Conservation (phyloP, 2,888 invertebrate genomes). For the Itoplectis maculator region DNA sequence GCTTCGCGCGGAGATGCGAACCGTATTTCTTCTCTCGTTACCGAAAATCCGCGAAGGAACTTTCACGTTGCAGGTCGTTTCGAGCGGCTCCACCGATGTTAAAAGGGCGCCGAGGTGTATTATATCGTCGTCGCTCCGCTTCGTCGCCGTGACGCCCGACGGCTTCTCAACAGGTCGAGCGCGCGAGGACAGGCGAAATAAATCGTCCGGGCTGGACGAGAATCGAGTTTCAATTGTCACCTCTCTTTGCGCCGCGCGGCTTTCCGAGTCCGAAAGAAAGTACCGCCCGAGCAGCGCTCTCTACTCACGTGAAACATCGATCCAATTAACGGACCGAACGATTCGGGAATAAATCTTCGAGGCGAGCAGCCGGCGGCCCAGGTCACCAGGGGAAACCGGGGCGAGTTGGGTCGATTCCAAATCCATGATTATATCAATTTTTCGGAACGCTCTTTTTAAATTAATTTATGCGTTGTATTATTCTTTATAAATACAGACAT, state of each 20-base stretch:
- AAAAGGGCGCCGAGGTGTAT: constrained; percentile 12
- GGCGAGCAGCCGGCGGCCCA: not conserved
- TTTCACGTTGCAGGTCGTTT: constrained; percentile 36
- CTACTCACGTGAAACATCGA: constrained; percentile 68
- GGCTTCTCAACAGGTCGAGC: constrained; percentile 41
- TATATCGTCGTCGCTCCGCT: constrained; percentile 15
- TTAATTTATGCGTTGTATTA: not conserved
- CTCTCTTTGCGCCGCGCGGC: constrained; percentile 40
- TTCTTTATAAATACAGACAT: no score
- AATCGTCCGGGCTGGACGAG: constrained; percentile 61
- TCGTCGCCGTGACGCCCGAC: constrained; percentile 46
- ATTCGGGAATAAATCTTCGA: constrained; percentile 65
- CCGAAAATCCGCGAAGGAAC: constrained; percentile 33
- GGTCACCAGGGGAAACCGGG: not conserved
- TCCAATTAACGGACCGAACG: constrained; percentile 75
- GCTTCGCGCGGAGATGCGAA: constrained; percentile 16
- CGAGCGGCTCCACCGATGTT: constrained; percentile 13
- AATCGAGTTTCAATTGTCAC: constrained; percentile 73
- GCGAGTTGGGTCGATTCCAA: not conserved
- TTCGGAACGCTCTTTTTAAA: not conserved
- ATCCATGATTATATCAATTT: not conserved
- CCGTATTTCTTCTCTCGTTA: constrained; percentile 32
- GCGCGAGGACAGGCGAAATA: constrained; percentile 54
- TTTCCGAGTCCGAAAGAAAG: constrained; percentile 68
- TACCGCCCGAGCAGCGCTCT: constrained; percentile 58